These are phyloP conservation scores for Zygogramma bicolorata DNA, from an alignment of 2,888 invertebrate species.

Conservation along the genomic window DNA sequence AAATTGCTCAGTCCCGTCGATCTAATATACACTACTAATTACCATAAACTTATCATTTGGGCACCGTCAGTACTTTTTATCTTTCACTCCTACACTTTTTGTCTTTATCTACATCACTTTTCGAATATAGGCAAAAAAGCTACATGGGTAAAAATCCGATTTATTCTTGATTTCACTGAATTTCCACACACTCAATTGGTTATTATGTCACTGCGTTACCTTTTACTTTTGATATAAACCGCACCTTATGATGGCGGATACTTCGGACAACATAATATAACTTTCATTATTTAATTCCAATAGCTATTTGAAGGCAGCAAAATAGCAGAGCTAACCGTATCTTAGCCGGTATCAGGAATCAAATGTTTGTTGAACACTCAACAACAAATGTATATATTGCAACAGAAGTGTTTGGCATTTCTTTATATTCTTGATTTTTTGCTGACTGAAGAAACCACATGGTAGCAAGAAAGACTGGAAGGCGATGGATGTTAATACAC, in stretches of 20 bases:
- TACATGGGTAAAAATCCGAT: background rate
- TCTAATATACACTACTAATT: background rate
- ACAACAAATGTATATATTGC: too few species aligned
- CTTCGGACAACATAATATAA: constrained; percentile 7
- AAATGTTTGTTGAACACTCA: too few species aligned
- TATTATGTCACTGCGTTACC: background rate
- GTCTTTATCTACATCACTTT: background rate
- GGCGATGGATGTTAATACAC: too few species aligned
- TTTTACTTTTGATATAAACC: background rate
- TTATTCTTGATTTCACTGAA: background rate
- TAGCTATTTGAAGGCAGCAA: too few species aligned
- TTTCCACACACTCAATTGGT: background rate
- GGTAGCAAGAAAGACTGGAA: too few species aligned
- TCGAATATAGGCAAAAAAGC: background rate
- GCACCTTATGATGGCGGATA: constrained; percentile 11
- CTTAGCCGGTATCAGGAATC: too few species aligned
- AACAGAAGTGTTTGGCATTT: too few species aligned
- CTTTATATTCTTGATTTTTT: too few species aligned
- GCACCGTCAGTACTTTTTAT: background rate
- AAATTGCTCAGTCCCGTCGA: too few species aligned
- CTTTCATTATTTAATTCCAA: background rate
- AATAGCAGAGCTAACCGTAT: too few species aligned
- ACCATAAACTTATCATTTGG: background rate
- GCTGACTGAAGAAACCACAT: too few species aligned
- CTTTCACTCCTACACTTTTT: background rate